Evolutionary conservation across 2,888 invertebrate genomes (phyloP), one percentile per base, ranked within the genome.

Genomic region (Hirtodrosophila duncani): DNA sequence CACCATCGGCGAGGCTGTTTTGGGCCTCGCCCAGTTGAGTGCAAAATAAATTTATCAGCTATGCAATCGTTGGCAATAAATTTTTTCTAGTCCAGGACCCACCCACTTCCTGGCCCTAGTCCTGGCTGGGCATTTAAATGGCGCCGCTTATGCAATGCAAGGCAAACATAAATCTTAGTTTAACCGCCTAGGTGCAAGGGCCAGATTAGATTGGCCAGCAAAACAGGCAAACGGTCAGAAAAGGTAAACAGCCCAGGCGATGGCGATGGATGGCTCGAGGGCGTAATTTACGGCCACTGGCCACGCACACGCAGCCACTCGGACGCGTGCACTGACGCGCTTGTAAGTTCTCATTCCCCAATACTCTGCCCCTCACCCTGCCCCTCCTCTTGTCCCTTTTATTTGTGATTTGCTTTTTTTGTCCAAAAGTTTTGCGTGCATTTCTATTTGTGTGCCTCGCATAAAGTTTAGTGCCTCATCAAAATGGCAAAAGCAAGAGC

Each of bases 11-110:
- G 16, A 18, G 31, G 30, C 33, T 26, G 27, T 26, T 3, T 8
- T 31, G 34, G 5, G 27, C 50, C 50, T 29, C 20, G 24, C 45
- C 53, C 48, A 23, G 52, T 31, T 44, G 55, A 56, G 68, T 59
- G 64, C 53, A 64, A 72, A 67, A 56, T 64, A 53, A 70, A 75
- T 75, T 74, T 74, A 78, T 78, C 79, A 71, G 66, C 68, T 70
- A 50, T 63, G 63, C 71, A 66, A 68, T 74, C 70, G 78, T 52
- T 49, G 78, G 71, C 48, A 52, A 77, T 72, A 72, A 67, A 72
- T 72, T 72, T 52, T 49, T 46, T 8, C n/a, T 24, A 10, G 20
- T 11, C 37, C 11, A 31, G 10, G 14, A 16, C 33, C 39, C 53
- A 50, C 43, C 56, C 56, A 48, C 57, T 53, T 59, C 55, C 57